phyloP scores from a whole-genome alignment of 2,888 invertebrate species.

The Lobophora halterata region DNA sequence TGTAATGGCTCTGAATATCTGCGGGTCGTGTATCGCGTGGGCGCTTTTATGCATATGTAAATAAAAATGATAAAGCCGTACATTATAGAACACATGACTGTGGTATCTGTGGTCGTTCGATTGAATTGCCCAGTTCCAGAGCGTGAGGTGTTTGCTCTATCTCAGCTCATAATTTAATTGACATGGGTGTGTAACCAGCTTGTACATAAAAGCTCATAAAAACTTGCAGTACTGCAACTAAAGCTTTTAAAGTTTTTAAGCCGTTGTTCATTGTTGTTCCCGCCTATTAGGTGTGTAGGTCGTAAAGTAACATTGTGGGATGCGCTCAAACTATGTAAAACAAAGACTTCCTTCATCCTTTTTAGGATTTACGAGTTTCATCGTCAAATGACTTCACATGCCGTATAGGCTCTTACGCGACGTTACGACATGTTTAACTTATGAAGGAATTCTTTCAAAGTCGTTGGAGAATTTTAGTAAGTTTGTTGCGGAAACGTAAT shows the following conservation, averaged over 20 bases:
- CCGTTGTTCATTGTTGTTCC: slow-evolving; percentile 15
- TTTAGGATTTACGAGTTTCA: neutral
- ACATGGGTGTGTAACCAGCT: slow-evolving; percentile 26
- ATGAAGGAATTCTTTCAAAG: no score
- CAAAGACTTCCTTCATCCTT: neutral
- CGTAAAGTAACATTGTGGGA: slow-evolving; percentile 4
- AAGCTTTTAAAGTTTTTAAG: slow-evolving; percentile 15
- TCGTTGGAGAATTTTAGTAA: no score
- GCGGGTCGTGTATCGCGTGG: slow-evolving; percentile 23
- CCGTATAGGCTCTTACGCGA: no score
- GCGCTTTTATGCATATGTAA: slow-evolving; percentile 27
- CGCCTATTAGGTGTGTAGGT: neutral
- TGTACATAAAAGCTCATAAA: slow-evolving; percentile 8
- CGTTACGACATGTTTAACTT: no score
- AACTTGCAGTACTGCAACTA: slow-evolving; percentile 13
- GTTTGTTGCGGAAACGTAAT: no score
- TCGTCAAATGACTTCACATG: no score
- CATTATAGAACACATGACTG: slow-evolving; percentile 24
- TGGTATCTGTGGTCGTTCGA: slow-evolving; percentile 24
- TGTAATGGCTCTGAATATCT: slow-evolving; percentile 31
- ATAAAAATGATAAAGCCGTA: slow-evolving; percentile 29
- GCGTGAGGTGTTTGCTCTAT: slow-evolving; percentile 21
- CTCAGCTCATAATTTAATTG: slow-evolving; percentile 24
- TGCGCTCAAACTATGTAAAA: neutral
- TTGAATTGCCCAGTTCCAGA: slow-evolving; percentile 23